A percentile compares a stretch with the other conserved stretches of the same genome.
Conservation (phyloP, 37 sponge, comb jelly and placozoan species). For the Chondrilla cf. caribensis region DNA sequence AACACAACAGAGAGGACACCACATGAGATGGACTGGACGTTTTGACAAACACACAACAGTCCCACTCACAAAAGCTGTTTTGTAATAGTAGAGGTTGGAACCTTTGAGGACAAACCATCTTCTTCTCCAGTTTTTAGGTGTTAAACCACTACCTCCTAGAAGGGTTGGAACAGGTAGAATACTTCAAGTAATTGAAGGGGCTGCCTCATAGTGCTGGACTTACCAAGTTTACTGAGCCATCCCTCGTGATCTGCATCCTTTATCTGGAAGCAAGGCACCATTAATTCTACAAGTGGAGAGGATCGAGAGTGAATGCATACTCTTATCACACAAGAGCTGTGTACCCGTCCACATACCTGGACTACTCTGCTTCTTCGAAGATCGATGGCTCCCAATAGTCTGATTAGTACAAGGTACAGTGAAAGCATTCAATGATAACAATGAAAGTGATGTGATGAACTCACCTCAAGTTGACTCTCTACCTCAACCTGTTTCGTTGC, state of each 20-base stretch:
- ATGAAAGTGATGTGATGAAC: not conserved
- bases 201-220: no score
- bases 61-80: slow-evolving; percentile 77
- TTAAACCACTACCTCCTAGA: slow-evolving; percentile 73
- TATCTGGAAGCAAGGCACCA: slow-evolving; percentile 75
- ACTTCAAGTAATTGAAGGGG: no score
- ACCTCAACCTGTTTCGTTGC: slow-evolving; percentile 23
- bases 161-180: not conserved
- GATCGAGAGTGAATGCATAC: no score
- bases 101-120: slow-evolving; percentile 85
- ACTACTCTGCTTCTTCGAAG: no score
- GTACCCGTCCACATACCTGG: no score
- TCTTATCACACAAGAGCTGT: no score
- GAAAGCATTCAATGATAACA: no score
- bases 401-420: no score
- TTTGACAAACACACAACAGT: not conserved
- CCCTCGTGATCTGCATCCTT: slow-evolving; percentile 61
- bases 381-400: no score
- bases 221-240: slow-evolving; percentile 58
- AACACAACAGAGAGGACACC: not conserved
- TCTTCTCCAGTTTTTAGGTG: slow-evolving; percentile 89
- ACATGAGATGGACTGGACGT: not conserved
- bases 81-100: slow-evolving; percentile 79
- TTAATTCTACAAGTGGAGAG: slow-evolving; percentile 27
- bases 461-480: slow-evolving; percentile 18